A percentile compares a stretch with the other conserved stretches of the same genome.
Conservation (phyloP, 2,113 vertebrate genomes). For the Thunnus thynnus region DNA sequence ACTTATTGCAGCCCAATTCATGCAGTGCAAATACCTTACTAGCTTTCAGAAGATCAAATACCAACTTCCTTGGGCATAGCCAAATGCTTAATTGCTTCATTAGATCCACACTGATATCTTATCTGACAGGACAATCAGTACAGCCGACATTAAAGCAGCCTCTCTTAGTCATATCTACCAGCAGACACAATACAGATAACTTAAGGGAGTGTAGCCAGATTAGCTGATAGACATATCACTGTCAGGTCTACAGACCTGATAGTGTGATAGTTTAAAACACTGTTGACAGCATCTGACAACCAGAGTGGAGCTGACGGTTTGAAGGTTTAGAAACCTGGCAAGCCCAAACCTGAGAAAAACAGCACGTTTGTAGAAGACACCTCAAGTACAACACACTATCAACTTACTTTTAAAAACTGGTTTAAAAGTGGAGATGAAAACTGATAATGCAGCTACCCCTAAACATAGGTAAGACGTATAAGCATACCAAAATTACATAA, state of each 20-base stretch:
- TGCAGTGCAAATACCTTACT: background rate
- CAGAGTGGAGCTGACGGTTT: conserved; percentile 1
- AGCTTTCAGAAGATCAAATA: conserved; percentile 11
- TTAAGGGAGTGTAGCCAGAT: conserved; percentile 13
- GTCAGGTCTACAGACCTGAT: background rate
- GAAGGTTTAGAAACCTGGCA: conserved; percentile 25
- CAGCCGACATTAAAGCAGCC: background rate
- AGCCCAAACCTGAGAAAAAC: conserved; percentile 59
- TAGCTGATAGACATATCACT: background rate
- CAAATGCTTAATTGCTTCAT: conserved; percentile 5
- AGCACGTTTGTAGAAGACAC: conserved; percentile 8
- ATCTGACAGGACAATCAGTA: conserved; percentile 27
- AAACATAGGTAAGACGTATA: background rate
- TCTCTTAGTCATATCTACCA: conserved; percentile 8
- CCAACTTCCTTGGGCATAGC: background rate
- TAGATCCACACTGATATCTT: background rate
- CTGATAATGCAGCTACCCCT: background rate
- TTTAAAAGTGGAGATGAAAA: conserved; percentile 5
- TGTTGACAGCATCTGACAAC: conserved; percentile 48
- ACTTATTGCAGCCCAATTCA: background rate
- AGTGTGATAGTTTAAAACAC: conserved; percentile 21
- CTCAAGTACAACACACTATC: conserved; percentile 8
- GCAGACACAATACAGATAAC: conserved; percentile 16
- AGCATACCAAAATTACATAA: conserved; percentile 11
- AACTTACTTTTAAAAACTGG: background rate